phyloP scores from a whole-genome alignment of 30 jellyfish, hydroid and myxozoan species.

The Calvadosia cruxmelitensis region DNA sequence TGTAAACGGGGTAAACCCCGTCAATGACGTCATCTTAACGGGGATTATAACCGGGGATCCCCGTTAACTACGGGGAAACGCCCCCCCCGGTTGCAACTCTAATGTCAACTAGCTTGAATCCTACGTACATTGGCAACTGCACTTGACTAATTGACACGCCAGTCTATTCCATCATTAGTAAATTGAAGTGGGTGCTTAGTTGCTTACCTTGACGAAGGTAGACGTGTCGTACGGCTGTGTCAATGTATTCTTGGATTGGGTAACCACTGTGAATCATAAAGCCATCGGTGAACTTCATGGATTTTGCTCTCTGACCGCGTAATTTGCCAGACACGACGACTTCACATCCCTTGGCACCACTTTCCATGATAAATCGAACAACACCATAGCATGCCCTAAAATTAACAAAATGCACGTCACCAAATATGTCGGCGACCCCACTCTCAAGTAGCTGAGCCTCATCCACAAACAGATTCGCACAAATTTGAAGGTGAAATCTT shows the following conservation, averaged over 20 bases:
- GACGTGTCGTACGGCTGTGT: conserved; percentile 89
- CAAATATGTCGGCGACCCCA: conserved; percentile 3
- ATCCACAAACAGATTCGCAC: no score
- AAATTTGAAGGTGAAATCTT: no score
- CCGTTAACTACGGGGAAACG: no score
- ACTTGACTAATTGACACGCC: no score
- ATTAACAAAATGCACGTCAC: background rate
- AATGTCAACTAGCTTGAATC: no score
- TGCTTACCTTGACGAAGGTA: conserved; percentile 83
- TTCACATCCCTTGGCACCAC: conserved; percentile 99
- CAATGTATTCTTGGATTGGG: conserved; percentile 92
- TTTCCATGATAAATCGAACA: conserved; percentile 96
- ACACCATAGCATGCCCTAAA: conserved; percentile 95
- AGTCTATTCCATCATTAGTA: no score
- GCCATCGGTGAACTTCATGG: conserved; percentile 99
- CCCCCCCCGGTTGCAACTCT: no score
- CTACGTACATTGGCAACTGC: no score
- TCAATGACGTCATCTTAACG: no score
- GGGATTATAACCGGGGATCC: no score
- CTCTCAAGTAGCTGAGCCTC: no score
- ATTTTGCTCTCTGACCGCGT: conserved; percentile 97
- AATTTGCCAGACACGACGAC: conserved; percentile 96
- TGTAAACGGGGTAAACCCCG: no score
- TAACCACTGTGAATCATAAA: conserved; percentile 99
- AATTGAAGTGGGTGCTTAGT: background rate